Base-by-base conservation (phyloP, 2,113 vertebrate genomes). In the Rhabdomys dilectus region DNA sequence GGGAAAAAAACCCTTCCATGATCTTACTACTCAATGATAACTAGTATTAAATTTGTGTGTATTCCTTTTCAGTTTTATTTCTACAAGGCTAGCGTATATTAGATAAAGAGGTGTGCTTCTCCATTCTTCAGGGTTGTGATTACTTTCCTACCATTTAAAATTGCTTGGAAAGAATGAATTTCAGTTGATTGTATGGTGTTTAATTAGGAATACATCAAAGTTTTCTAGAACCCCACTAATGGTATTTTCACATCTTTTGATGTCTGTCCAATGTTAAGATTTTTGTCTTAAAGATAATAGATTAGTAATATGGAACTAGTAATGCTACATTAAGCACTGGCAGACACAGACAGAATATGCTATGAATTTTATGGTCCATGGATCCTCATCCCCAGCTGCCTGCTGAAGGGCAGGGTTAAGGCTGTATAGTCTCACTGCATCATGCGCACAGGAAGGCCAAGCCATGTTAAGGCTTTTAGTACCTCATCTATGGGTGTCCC, bases 101-200 rank as follows among this genome's bases (percentile, higher is more conserved):
- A 89, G 88, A 29, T 78, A 91, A 84, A 90, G 76, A 88, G 10
- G 3, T 78, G 3, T 24, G 70, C 62, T 93, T 92, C 73, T 21
- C 58, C 26, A n/a, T 66, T 70, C 89, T 51, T 86, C 77, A 66
- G 42, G 12, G 31, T 89, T 34, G 19, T 5, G 62, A 29, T 91
- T 70, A 48, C 12, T 29, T 24, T 95, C 70, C 19, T 36, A 62
- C n/a, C 48, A 89, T 39, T 75, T 95, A 88, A 88, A 91, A 84
- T 85, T 88, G 12, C 91, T 88, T 48, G 29, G 29, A 92, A 89
- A 91, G 66, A 91, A 76, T 78, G 51, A 60, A 87, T 93, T 92
- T 84, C 56, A 51, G 42, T 29, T 60, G 12, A 34, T 58, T 60
- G 31, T 12, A n/a, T 90, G 21, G 22, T 75, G 4, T 7, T 76